Conservation (phyloP, 2,888 invertebrate genomes). For the Doris montereyensis region DNA sequence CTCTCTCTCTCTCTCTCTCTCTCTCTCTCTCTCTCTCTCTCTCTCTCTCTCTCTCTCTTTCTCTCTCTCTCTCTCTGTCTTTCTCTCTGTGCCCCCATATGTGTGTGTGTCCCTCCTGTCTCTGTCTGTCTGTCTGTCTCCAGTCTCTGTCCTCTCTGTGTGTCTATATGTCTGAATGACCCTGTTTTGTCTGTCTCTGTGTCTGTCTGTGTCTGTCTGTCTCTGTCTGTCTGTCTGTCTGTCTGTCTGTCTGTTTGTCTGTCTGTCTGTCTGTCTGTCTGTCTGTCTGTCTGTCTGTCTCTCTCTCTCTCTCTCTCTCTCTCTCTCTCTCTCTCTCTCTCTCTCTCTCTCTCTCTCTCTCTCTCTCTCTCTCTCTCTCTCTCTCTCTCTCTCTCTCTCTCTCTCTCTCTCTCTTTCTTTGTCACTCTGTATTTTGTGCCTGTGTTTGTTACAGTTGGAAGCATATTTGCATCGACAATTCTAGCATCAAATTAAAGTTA, state of each 20-base stretch:
- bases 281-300: not conserved
- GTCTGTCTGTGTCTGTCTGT: too few relatives aligned
- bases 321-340: not conserved
- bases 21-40: constrained; percentile 20
- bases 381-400: not conserved
- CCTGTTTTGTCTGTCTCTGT: too few relatives aligned
- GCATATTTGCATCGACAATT: too few relatives aligned
- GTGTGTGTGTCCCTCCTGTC: too few relatives aligned
- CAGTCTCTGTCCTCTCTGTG: too few relatives aligned
- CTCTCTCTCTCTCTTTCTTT: not conserved
- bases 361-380: not conserved
- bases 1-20: constrained; percentile 16
- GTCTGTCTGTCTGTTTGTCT: too few relatives aligned
- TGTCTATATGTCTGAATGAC: too few relatives aligned
- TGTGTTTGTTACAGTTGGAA: not conserved
- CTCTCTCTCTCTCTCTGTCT: too few relatives aligned
- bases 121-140: too few relatives aligned
- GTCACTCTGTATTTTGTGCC: not conserved
- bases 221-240: constrained; percentile 1
- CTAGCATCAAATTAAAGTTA: too few relatives aligned
- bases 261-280: too few relatives aligned
- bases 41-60: constrained; percentile 18
- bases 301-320: constrained; percentile 4
- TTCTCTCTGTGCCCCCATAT: too few relatives aligned
- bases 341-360: not conserved